Base-by-base conservation (phyloP, 2,888 invertebrate genomes). In the Philonicus albiceps region DNA sequence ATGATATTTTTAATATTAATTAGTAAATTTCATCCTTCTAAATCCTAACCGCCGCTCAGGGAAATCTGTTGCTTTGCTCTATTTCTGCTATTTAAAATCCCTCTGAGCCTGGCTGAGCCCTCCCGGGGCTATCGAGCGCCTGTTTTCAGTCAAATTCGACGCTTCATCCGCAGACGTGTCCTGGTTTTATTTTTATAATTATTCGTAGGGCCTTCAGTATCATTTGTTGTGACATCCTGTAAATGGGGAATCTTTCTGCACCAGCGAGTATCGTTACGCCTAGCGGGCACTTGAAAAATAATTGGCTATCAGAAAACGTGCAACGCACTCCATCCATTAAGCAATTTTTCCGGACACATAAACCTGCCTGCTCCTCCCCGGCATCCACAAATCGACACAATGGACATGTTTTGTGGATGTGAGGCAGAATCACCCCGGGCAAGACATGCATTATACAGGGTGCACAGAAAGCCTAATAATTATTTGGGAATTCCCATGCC, bases 281-380 rank as follows among this genome's bases (percentile, higher is more conserved):
- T 34, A n/a, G n/a, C 19, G 31, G 81, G 19, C 55, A 27, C 19
- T 30, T 81, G 31, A 34, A 64, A 81, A 81, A 81, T 81, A 81
- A 81, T 81, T 81, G 81, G 81, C 64, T 81, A 81, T 81, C 81
- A 81, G 81, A 49, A 80, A 80, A 49, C 53, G 80, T 43, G 49
- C 78, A 80, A 81, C 81, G 81, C 81, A 81, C 81, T 81, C 64
- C 81, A 55, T 19, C 81, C 55, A 81, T 81, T 81, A 55, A 34
- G 31, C 55, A 81, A 81, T 81, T 81, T 81, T 81, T 55, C 49
- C 78, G 43, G 78, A 78, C 49, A 31, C 53, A 49, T 27, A 27
- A 78, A 49, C 53, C 49, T 64, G 19, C 64, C 22, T 27, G 22
- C 22, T 64, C 22, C 64, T 19, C 64, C 81, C 81, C 81, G 8